Evolutionary conservation across 2,888 invertebrate genomes (phyloP), one percentile per base, ranked within the genome.

Genomic region (Brachypterus glaber): DNA sequence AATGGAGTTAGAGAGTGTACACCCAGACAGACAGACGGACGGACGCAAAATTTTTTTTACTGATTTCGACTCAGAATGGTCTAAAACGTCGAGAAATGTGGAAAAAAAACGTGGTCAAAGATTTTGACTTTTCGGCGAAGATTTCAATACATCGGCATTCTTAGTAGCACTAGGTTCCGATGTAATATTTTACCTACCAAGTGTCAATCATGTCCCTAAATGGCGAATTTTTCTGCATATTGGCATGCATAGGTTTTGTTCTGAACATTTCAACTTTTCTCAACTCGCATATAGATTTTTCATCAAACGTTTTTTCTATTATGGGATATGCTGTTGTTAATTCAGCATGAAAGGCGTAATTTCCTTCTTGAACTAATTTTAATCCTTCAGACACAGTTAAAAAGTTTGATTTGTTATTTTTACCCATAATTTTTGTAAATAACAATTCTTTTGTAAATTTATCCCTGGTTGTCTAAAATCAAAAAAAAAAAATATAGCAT

Each of bases 361-460:
- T 51, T 7, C 62, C 64, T 18, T 49, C 30, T 44, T 49, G 46
- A 3, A 63, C 54, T 27, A 50, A 34, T n/a, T 40, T 31, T 17
- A 63, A 39, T 13, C 63, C 63, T 17, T 50, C 38, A 11, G 47
- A 38, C 0, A 54, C 49, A n/a, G 43, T n/a, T 2, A 57, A 30
- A 41, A 58, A 60, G 30, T 56, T 53, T 1, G 52, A 46, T 1
- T 27, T 34, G 31, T 55, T 55, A 3, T 39, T 32, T 14, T 33
- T 40, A 7, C 8, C 16, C 2, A 53, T 7, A n/a, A 81, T 71
- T 60, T 77, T 80, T 49, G 68, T 71, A 3, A 67, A 58, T 52
- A 75, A 77, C 15, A 82, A 59, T 48, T 74, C 66, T 42, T 69
- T 56, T 2, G 76, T 72, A 14, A 70, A 62, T 1, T 73, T 72